Base-by-base conservation (phyloP, 2,113 vertebrate species). In the Microtus ochrogaster region DNA sequence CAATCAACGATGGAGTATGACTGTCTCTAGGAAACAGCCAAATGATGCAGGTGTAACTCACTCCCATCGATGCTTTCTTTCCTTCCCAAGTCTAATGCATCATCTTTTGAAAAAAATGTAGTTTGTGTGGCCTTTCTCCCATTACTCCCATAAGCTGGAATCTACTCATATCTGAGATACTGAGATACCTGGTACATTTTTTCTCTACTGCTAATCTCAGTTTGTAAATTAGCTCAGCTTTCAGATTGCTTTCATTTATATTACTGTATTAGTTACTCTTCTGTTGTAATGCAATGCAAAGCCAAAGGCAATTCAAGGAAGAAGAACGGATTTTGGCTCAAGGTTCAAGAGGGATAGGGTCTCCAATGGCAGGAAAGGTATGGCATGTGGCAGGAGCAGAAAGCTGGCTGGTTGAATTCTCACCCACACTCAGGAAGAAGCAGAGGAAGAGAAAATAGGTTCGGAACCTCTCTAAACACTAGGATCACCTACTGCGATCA, bases 171-270 rank as follows among this genome's bases (percentile, higher is more conserved):
- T 82, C 36, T 47, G 36, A 63, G 76, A 73, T 68, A 61, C 70
- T 65, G 22, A 81, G 39, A 14, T 74, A 44, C 36, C 26, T 19
- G 74, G 41, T 44, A 41, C 85, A 19, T 72, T 82, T 77, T 77
- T 77, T 77, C 41, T 14, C 63, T 90, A 21, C 26, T 65, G 30
- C 28, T 7, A 19, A 28, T 39, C 36, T 78, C 66, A 81, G 47
- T 52, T 83, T 94, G 52, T 73, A 90, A 68, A 72, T 88, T 78
- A 88, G 74, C 52, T 19, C 73, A 39, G 72, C n/a, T 81, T 49
- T 49, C 44, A 77, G 36, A 4, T 70, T 94, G 19, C 39, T 65
- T 72, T 85, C 3, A 4, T 33, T 87, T 81, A 70, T 41, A 21
- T 11, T 66, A 33, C 33, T 66, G 39, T 47, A 33, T 66, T 36